phyloP scores from a whole-genome alignment of 1,140 invertebrate species.

The Eumeta japonica region DNA sequence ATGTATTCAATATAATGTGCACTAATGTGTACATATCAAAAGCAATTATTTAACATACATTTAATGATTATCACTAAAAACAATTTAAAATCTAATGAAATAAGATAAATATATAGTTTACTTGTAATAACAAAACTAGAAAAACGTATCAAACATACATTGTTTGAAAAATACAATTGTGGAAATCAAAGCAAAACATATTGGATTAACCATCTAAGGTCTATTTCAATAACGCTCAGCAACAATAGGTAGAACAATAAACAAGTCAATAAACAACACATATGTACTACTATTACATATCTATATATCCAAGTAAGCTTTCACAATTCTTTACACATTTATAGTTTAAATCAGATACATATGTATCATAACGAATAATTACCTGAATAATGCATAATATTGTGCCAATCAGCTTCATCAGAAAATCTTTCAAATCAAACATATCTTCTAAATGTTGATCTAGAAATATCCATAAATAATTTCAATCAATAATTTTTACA shows the following conservation, averaged over 20 bases:
- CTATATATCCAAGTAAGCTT: not conserved
- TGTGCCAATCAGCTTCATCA: constrained; percentile 41
- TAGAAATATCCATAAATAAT: constrained; percentile 13
- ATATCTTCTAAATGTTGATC: constrained; percentile 28
- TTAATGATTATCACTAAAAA: too few species aligned
- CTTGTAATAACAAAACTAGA: too few species aligned
- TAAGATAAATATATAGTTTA: too few species aligned
- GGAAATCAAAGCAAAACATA: too few species aligned
- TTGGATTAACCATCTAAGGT: too few species aligned
- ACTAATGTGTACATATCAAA: too few species aligned
- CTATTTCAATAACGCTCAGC: not conserved
- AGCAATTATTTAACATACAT: too few species aligned
- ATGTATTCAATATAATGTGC: too few species aligned
- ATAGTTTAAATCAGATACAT: not conserved
- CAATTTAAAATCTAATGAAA: too few species aligned
- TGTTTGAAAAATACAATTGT: too few species aligned
- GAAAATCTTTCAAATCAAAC: constrained; percentile 36
- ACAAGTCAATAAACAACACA: not conserved
- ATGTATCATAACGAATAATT: constrained; percentile 4
- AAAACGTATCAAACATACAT: too few species aligned
- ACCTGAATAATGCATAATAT: constrained; percentile 47
- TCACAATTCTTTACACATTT: not conserved
- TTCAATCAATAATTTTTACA: too few species aligned
- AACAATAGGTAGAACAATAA: not conserved
- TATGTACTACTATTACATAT: not conserved